phyloP scores from a whole-genome alignment of 2,888 invertebrate genomes.

The Lymantria dispar region DNA sequence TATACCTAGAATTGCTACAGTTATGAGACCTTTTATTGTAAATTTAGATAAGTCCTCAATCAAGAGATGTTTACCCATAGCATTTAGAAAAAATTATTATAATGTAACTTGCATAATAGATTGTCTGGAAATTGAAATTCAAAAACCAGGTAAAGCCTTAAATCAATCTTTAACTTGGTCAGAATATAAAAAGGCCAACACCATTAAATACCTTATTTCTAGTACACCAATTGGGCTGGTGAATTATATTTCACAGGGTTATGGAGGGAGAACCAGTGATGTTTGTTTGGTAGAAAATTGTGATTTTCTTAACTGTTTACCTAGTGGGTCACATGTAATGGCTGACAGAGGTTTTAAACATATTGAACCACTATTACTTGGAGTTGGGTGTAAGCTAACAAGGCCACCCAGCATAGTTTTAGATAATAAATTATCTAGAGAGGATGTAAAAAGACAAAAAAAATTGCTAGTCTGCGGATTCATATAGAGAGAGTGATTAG shows the following conservation, averaged over 20 bases:
- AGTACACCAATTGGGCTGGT: slow-evolving; percentile 35
- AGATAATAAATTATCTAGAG: not conserved
- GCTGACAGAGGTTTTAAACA: slow-evolving; percentile 14
- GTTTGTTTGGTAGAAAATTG: slow-evolving; percentile 8
- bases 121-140: slow-evolving; percentile 48
- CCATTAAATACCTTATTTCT: slow-evolving; percentile 33
- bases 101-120: slow-evolving; percentile 46
- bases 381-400: not conserved
- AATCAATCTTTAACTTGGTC: slow-evolving; percentile 48
- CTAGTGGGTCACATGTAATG: slow-evolving; percentile 2
- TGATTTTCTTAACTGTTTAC: slow-evolving; percentile 7
- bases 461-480: not conserved
- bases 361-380: slow-evolving; percentile 2
- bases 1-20: slow-evolving; percentile 7
- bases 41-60: not conserved
- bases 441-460: not conserved
- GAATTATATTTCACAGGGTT: slow-evolving; percentile 33
- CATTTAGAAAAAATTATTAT: slow-evolving; percentile 34
- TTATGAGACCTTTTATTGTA: slow-evolving; percentile 9
- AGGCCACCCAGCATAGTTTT: slow-evolving; percentile 9
- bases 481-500: not conserved
- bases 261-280: slow-evolving; percentile 18
- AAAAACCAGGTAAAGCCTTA: slow-evolving; percentile 44
- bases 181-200: slow-evolving; percentile 41
- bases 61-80: slow-evolving; percentile 19